phyloP scores from a whole-genome alignment of 1,140 invertebrate genomes.

The Holcopasites calliopsidis region DNA sequence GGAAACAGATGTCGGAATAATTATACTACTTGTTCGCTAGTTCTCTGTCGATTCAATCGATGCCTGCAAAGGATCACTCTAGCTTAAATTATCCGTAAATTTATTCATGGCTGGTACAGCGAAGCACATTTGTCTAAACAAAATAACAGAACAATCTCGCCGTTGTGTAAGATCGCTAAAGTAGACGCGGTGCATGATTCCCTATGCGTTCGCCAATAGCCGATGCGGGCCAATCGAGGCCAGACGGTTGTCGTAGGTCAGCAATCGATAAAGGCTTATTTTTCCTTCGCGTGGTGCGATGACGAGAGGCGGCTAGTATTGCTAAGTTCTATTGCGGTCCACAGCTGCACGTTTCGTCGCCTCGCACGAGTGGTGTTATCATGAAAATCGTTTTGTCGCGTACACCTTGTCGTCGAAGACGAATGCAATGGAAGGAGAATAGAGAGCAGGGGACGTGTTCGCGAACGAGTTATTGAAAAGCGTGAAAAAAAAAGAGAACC shows the following conservation, averaged over 20 bases:
- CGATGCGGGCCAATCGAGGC: constrained; percentile 11
- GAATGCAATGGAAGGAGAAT: constrained; percentile 37
- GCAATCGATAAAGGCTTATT: constrained; percentile 67
- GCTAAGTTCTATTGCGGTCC: constrained; percentile 51
- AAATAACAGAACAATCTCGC: too few species aligned
- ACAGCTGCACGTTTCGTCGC: constrained; percentile 50
- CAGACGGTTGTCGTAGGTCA: constrained; percentile 71
- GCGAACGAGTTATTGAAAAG: constrained; percentile 53
- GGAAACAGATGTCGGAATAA: neutral
- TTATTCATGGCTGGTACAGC: too few species aligned
- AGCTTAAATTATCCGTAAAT: too few species aligned
- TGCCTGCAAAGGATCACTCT: too few species aligned
- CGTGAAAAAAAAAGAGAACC: constrained; percentile 23
- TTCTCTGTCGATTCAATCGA: neutral
- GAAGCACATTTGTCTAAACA: too few species aligned
- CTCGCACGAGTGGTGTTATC: constrained; percentile 50
- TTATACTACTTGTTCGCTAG: neutral
- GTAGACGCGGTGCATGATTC: too few species aligned
- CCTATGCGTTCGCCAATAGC: too few species aligned
- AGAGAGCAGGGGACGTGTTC: neutral
- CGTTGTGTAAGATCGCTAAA: too few species aligned
- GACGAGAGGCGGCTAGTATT: constrained; percentile 12
- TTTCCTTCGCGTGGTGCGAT: constrained; percentile 40
- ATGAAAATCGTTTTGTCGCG: constrained; percentile 56
- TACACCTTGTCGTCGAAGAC: constrained; percentile 31